phyloP scores from a whole-genome alignment of 2,888 invertebrate species.

The Drosophila anceps region DNA sequence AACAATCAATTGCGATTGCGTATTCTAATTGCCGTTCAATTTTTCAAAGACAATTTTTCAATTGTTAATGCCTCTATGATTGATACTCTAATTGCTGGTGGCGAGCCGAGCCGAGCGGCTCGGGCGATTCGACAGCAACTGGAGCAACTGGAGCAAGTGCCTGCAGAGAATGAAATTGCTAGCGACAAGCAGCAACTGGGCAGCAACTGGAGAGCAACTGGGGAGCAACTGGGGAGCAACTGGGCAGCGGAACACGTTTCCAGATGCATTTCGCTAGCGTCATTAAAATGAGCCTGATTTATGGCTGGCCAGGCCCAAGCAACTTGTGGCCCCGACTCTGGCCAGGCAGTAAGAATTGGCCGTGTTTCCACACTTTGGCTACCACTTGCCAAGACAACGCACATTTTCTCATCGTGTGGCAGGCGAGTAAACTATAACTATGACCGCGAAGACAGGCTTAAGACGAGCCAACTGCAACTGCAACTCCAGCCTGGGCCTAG shows the following conservation, averaged over 20 bases:
- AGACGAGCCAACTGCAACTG: conserved; percentile 19
- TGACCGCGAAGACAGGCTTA: conserved; percentile 55
- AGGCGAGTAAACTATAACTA: conserved; percentile 75
- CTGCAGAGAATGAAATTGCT: conserved; percentile 50
- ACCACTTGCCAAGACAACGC: conserved; percentile 68
- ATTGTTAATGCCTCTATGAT: conserved; percentile 77
- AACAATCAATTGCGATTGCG: conserved; percentile 42
- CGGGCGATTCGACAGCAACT: not conserved
- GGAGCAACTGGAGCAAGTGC: conserved; percentile 53
- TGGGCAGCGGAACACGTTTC: conserved; percentile 71
- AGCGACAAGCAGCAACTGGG: conserved; percentile 40
- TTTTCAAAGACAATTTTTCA: conserved; percentile 79
- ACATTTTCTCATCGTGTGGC: conserved; percentile 77
- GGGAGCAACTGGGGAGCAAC: conserved; percentile 35
- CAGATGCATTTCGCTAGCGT: conserved; percentile 74
- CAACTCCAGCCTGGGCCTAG: conserved; percentile 1
- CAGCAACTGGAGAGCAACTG: conserved; percentile 29
- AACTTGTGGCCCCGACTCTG: conserved; percentile 16
- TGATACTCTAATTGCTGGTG: conserved; percentile 73
- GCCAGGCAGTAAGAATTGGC: conserved; percentile 49
- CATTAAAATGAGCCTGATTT: conserved; percentile 82
- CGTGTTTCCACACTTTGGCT: conserved; percentile 81
- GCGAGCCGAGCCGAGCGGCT: conserved; percentile 33
- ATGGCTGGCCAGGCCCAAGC: conserved; percentile 58
- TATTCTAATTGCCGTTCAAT: conserved; percentile 76